Evolutionary conservation across 2,797 vertebrate genomes (phyloP).

Genomic region (Vireo griseus): DNA sequence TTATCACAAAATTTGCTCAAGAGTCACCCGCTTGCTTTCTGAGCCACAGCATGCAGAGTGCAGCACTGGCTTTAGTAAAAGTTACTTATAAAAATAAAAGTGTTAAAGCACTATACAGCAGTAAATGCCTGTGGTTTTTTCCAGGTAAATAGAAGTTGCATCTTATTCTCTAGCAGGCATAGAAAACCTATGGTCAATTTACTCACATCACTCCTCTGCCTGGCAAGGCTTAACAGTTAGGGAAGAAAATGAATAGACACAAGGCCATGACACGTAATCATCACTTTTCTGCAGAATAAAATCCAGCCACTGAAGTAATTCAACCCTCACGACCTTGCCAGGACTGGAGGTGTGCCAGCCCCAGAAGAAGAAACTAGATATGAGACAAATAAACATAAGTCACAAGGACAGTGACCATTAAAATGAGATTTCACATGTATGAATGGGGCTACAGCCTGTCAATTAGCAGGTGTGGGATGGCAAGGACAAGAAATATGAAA

Average conservation of each 20-base stretch:
- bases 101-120: neutral
- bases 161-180: neutral
- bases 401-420: neutral
- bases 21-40: neutral
- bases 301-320: neutral
- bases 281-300: neutral
- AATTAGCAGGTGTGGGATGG: neutral
- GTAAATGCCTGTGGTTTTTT: neutral
- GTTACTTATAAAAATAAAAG: neutral
- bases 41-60: neutral
- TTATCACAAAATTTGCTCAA: neutral
- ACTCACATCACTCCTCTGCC: neutral
- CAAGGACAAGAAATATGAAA: fast-evolving
- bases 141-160: neutral
- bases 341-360: neutral
- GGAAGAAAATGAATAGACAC: neutral
- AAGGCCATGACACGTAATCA: neutral
- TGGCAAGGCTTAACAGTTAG: neutral
- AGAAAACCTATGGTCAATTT: neutral
- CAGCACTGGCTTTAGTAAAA: neutral
- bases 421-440: neutral
- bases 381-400: fast-evolving
- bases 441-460: neutral
- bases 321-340: neutral
- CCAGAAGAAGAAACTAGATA: neutral